phyloP scores from a whole-genome alignment of 2,797 vertebrate genomes.

The Acanthis flammea region DNA sequence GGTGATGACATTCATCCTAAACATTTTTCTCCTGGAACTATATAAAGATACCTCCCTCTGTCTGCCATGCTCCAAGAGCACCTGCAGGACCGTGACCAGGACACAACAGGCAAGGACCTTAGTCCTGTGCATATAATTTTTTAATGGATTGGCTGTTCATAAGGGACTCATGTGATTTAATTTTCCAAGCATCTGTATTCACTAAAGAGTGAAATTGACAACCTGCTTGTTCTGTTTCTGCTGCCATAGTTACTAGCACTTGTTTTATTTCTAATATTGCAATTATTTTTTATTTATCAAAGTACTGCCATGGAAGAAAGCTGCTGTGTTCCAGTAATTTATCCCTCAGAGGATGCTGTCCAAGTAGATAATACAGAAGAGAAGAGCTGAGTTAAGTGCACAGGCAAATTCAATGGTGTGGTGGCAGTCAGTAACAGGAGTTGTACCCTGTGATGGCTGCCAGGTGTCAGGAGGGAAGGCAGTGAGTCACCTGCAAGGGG shows the following conservation, averaged over 20 bases:
- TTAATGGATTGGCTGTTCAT: background rate
- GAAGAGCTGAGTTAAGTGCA: background rate
- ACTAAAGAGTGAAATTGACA: background rate
- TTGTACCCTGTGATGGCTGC: fast-evolving
- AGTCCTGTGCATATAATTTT: background rate
- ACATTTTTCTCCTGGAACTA: background rate
- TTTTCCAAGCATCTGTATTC: background rate
- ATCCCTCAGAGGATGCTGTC: background rate
- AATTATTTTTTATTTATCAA: background rate
- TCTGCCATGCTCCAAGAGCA: background rate
- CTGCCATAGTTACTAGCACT: background rate
- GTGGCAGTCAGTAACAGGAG: background rate
- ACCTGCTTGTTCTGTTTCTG: background rate
- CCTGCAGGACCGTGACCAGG: background rate
- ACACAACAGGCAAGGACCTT: background rate
- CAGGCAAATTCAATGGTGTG: background rate
- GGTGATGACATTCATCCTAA: background rate
- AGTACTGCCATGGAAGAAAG: background rate
- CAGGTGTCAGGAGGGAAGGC: background rate
- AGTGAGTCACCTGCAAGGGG: background rate
- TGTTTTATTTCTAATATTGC: background rate
- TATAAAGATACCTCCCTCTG: background rate
- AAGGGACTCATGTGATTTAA: background rate
- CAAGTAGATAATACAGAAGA: background rate
- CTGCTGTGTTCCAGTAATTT: background rate